Evolutionary conservation across 1,140 invertebrate species (phyloP).

Genomic region (Aricia agestis): DNA sequence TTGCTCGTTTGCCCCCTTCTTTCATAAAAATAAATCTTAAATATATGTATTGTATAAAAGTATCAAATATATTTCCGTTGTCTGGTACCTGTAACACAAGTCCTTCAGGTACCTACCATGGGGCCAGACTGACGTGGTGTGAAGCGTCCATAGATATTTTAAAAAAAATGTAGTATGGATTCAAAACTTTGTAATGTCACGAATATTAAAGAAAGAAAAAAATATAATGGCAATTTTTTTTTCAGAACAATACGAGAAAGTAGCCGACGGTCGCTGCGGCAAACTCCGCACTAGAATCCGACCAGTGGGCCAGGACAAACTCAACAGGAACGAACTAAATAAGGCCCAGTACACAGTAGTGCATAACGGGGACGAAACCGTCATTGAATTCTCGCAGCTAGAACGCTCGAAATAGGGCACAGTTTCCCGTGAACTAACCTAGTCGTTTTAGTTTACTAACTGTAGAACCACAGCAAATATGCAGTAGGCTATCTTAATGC

Average conservation of each 20-base stretch:
- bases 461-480: too few species aligned
- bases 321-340: constrained; percentile 55
- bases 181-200: too few species aligned
- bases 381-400: constrained; percentile 48
- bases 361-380: constrained; percentile 43
- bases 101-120: too few species aligned
- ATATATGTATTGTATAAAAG: too few species aligned
- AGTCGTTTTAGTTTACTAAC: constrained; percentile 8
- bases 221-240: not conserved
- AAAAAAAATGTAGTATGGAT: too few species aligned
- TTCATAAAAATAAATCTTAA: too few species aligned
- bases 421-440: constrained; percentile 14
- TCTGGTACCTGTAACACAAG: too few species aligned
- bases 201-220: too few species aligned
- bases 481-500: not conserved
- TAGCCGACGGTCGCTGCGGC: constrained; percentile 60
- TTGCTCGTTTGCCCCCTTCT: too few species aligned
- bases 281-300: constrained; percentile 57
- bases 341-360: constrained; percentile 56
- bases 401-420: constrained; percentile 19
- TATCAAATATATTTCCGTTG: too few species aligned
- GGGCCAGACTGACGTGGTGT: too few species aligned
- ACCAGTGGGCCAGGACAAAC: constrained; percentile 51
- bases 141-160: too few species aligned
- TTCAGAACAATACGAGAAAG: constrained; percentile 60